These are phyloP conservation scores for Pelagia noctiluca DNA, from an alignment of 30 jellyfish, hydroid and myxozoan genomes.

Conservation along the genomic window DNA sequence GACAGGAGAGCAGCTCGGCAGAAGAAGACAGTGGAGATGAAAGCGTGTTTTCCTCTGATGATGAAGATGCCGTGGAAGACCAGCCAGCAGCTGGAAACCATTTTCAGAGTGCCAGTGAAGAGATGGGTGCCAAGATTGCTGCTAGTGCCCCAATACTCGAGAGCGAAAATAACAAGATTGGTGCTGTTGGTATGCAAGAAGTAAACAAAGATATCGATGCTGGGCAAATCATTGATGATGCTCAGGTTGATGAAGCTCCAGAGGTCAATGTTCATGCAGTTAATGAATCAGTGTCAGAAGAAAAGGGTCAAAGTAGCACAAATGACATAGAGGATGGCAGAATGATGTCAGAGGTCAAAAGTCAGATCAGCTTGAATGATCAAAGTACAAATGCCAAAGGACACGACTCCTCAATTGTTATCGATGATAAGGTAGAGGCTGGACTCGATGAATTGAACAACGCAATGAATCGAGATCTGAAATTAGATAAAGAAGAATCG, in stretches of 20 bases:
- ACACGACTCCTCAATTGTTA: too few relatives aligned
- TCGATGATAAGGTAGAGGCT: too few relatives aligned
- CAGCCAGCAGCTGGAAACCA: too few relatives aligned
- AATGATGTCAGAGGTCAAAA: not conserved
- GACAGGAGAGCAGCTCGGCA: constrained; percentile 52
- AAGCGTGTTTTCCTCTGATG: constrained; percentile 34
- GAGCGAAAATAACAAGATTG: not conserved
- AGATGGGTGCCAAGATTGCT: not conserved
- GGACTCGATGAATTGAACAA: too few relatives aligned
- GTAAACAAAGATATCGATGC: constrained; percentile 8
- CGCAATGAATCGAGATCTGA: too few relatives aligned
- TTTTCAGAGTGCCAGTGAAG: too few relatives aligned
- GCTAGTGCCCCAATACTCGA: not conserved
- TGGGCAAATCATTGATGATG: not conserved
- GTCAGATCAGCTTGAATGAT: too few relatives aligned
- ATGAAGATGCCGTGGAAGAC: constrained; percentile 51
- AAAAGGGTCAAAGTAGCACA: not conserved
- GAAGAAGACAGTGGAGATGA: constrained; percentile 44
- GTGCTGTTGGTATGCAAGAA: constrained; percentile 3
- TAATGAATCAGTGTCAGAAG: not conserved
- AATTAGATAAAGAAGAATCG: too few relatives aligned
- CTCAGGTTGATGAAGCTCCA: not conserved
- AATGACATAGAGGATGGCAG: constrained; percentile 4
- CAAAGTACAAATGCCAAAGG: too few relatives aligned
- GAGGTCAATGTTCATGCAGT: not conserved